Evolutionary conservation across 2,113 vertebrate genomes (phyloP).

Genomic region (Leptobrachium ailaonicum): DNA sequence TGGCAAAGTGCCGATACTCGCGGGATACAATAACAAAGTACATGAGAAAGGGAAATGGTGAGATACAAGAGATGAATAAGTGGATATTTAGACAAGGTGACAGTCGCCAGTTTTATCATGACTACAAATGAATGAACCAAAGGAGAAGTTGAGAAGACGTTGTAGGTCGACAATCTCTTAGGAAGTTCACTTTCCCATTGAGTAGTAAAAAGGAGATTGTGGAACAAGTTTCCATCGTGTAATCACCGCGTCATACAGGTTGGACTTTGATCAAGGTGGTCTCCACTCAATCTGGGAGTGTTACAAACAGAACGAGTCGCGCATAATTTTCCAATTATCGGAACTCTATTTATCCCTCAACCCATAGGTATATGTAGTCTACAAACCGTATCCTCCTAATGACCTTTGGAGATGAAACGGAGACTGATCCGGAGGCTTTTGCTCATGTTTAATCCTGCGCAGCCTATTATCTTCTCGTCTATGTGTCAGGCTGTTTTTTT

Average conservation of each 20-base stretch:
- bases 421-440: neutral
- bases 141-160: too few species aligned
- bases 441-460: neutral
- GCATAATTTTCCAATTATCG: conserved; percentile 21
- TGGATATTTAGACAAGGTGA: too few species aligned
- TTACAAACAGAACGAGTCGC: conserved; percentile 1
- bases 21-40: too few species aligned
- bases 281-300: neutral
- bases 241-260: neutral
- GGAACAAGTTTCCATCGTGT: neutral
- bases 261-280: neutral
- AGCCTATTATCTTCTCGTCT: neutral
- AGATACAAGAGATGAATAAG: too few species aligned
- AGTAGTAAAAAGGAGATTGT: too few species aligned
- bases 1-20: too few species aligned
- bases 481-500: conserved; percentile 6
- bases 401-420: conserved; percentile 3
- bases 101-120: too few species aligned
- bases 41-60: too few species aligned
- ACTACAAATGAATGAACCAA: too few species aligned
- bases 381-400: conserved; percentile 17
- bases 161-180: too few species aligned
- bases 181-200: too few species aligned
- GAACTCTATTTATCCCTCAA: conserved; percentile 5
- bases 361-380: neutral